These are phyloP conservation scores for Tanytarsus gracilentus DNA, from an alignment of 2,888 invertebrate genomes.

Conservation along the genomic window DNA sequence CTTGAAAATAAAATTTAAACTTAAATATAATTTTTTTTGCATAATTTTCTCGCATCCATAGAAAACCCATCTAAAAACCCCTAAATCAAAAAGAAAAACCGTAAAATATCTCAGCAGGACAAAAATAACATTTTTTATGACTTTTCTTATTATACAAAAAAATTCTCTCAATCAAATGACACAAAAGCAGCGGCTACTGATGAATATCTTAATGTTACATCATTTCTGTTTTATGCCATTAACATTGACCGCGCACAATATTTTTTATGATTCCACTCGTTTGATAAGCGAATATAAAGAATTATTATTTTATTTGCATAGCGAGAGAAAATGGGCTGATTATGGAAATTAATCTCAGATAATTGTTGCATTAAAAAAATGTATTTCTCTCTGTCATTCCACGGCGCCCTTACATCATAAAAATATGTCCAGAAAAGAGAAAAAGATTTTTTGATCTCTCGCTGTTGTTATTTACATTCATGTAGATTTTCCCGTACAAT, in stretches of 20 bases:
- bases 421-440: slow-evolving; percentile 15
- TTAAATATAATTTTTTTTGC: too few relatives aligned
- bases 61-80: too few relatives aligned
- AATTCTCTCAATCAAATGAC: neutral
- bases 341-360: slow-evolving; percentile 23
- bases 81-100: too few relatives aligned
- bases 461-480: slow-evolving; percentile 17
- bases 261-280: slow-evolving; percentile 22
- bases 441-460: slow-evolving; percentile 13
- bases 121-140: too few relatives aligned
- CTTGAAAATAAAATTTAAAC: too few relatives aligned
- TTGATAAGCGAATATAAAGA: too few relatives aligned
- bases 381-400: neutral
- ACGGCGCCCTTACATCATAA: slow-evolving; percentile 13
- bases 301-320: neutral
- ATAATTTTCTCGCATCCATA: too few relatives aligned
- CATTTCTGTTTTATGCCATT: slow-evolving; percentile 6
- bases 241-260: slow-evolving; percentile 23
- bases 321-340: slow-evolving; percentile 17
- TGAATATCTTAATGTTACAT: slow-evolving; percentile 24
- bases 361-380: slow-evolving; percentile 21
- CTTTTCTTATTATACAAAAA: too few relatives aligned
- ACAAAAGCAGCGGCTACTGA: neutral
- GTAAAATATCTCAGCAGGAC: slow-evolving; percentile 28
- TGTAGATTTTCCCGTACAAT: slow-evolving; percentile 23